Evolutionary conservation across 30 jellyfish, hydroid and myxozoan species (phyloP), one percentile per base, ranked within the genome.

Genomic region (Cassiopea andromeda): DNA sequence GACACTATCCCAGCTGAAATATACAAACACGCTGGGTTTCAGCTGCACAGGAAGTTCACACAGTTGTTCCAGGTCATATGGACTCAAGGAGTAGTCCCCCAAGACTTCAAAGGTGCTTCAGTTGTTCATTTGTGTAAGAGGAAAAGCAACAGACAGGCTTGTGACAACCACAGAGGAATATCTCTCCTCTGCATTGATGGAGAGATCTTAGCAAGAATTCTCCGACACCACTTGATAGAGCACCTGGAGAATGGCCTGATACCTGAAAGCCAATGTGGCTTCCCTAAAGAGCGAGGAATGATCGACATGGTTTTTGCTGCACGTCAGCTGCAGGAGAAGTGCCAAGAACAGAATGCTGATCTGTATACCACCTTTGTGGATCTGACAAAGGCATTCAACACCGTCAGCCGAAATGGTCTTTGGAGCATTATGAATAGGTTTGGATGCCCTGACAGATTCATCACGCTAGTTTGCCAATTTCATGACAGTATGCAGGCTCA

Each of bases 241-340:
- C 77, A 60, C 76, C 76, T 78, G 6, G 94, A 68, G 66, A 6
- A 77, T 1, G 85, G 76, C 85, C 85, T 12, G 8, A 89, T 87
- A 44, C 94, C 94, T 1, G 94, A 77, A 64, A 19, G 85, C 66
- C 94, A 68, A 48, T 87, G 94, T 48, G 80, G 91, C 60, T 87
- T 61, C 85, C 74, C 85, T 1, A 60, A 60, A 17, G 90, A 64
- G 8, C 84, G 91, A 1, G 61, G 85, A 79, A 87, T 91, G 70
- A 54, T 78, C 72, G 90, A 87, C 81, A 87, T 76, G 94, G 78
- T 87, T 7, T 87, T 61, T 69, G 91, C 90, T 47, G 91, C 85
- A 8, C 3, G 90, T 1, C 94, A 76, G 64, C 85, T 87, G 2
- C 94, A 87, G 74, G 94, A 87, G 78, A 87, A 87, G 71, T 61